Evolutionary conservation across 2,113 vertebrate species (phyloP).

Genomic region (Phaethon lepturus): DNA sequence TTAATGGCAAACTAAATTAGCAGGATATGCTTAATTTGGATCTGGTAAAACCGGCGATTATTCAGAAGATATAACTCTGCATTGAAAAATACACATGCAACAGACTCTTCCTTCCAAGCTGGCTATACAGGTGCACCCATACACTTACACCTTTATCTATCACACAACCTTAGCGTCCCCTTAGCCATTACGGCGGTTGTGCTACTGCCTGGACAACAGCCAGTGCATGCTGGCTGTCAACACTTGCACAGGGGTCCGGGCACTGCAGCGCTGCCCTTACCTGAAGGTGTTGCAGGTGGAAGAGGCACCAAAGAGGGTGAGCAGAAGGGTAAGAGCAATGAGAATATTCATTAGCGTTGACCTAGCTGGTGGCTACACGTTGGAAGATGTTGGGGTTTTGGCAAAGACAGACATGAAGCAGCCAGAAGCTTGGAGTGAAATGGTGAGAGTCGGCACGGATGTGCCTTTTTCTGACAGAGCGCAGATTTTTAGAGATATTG

Average conservation of each 20-base stretch:
- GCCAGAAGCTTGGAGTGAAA: not conserved
- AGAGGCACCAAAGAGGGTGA: not conserved
- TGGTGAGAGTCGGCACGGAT: not conserved
- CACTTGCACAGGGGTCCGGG: rapidly evolving
- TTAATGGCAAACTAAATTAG: not conserved
- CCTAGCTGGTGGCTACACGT: rapidly evolving
- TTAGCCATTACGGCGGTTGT: not conserved
- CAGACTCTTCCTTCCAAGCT: not conserved
- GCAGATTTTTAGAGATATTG: not conserved
- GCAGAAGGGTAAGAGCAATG: not conserved
- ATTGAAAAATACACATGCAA: not conserved
- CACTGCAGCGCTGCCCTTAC: rapidly evolving
- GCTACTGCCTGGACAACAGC: not conserved
- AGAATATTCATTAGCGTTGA: not conserved
- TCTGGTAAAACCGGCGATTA: not conserved
- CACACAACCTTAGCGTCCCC: not conserved
- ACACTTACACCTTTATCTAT: not conserved
- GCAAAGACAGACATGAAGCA: not conserved
- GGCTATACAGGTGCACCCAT: not conserved
- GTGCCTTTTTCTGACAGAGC: not conserved
- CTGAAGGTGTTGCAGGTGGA: not conserved
- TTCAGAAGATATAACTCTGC: not conserved
- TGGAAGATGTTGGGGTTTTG: not conserved
- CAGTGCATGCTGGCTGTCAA: rapidly evolving
- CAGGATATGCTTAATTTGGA: not conserved